phyloP scores from a whole-genome alignment of 2,888 invertebrate genomes.

The Ectemnius continuus region DNA sequence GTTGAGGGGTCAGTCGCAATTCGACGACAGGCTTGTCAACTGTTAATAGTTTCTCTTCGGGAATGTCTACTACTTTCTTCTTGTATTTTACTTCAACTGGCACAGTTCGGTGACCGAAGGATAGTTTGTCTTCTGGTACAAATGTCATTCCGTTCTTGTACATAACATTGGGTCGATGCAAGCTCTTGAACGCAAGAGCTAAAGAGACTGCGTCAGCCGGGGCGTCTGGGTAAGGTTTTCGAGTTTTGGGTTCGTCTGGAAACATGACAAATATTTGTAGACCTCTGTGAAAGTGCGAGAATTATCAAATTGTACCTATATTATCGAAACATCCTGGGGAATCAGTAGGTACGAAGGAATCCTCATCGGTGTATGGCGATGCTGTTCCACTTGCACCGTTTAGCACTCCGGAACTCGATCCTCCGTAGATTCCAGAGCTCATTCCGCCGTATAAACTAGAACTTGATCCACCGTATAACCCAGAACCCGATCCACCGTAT shows the following conservation, averaged over 20 bases:
- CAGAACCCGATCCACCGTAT: slow-evolving; percentile 5
- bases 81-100: slow-evolving; percentile 76
- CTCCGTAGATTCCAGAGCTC: background rate
- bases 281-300: background rate
- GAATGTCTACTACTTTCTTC: slow-evolving; percentile 70
- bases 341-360: background rate
- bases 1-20: slow-evolving; percentile 69
- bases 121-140: slow-evolving; percentile 79
- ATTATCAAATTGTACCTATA: slow-evolving; percentile 10
- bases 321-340: slow-evolving; percentile 24
- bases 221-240: slow-evolving; percentile 38
- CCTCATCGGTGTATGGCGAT: too few relatives aligned
- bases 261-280: background rate
- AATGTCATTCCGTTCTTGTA: slow-evolving; percentile 71
- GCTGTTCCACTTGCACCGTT: too few relatives aligned
- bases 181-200: slow-evolving; percentile 63
- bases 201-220: slow-evolving; percentile 68
- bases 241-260: slow-evolving; percentile 26
- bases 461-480: slow-evolving; percentile 5
- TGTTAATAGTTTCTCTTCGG: slow-evolving; percentile 79
- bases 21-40: slow-evolving; percentile 80
- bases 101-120: slow-evolving; percentile 79
- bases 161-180: slow-evolving; percentile 72
- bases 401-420: background rate
- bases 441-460: background rate